Evolutionary conservation across 2,113 vertebrate species (phyloP).

Genomic region (Hippocampus comes): DNA sequence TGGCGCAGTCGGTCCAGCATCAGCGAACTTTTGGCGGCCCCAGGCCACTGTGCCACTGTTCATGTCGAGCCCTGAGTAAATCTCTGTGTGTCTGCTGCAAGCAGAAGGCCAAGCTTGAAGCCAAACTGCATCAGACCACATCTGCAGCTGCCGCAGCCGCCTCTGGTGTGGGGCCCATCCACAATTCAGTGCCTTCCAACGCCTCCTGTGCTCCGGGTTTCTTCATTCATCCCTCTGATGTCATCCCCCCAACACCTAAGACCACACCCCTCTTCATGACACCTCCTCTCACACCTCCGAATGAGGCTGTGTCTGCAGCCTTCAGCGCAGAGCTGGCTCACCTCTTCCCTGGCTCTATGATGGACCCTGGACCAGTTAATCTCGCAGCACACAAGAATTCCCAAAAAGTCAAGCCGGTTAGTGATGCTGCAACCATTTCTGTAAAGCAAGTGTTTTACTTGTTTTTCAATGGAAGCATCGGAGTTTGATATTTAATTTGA

Average conservation of each 20-base stretch:
- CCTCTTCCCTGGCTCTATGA: slow-evolving; percentile 93
- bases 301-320: slow-evolving; percentile 92
- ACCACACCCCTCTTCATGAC: slow-evolving; percentile 99
- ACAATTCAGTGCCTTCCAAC: slow-evolving; percentile 95
- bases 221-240: slow-evolving; percentile 97
- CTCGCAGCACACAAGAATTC: slow-evolving; percentile 89
- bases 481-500: background rate
- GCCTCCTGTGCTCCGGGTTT: slow-evolving; percentile 88
- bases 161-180: slow-evolving; percentile 85
- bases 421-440: slow-evolving; percentile 38
- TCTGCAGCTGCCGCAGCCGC: slow-evolving; percentile 83
- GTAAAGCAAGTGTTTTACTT: background rate
- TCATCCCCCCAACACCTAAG: slow-evolving; percentile 97
- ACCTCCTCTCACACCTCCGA: slow-evolving; percentile 94
- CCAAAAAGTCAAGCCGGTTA: slow-evolving; percentile 88
- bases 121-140: slow-evolving; percentile 97
- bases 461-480: background rate
- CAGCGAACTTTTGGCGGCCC: too few relatives aligned
- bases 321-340: slow-evolving; percentile 96
- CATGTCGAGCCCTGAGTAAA: background rate
- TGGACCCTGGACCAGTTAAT: slow-evolving; percentile 88
- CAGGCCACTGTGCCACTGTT: too few relatives aligned
- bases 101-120: slow-evolving; percentile 98
- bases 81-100: slow-evolving; percentile 31
- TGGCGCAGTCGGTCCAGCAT: background rate